Conservation (phyloP, 2,113 vertebrate genomes). For the Chloroceryle aenea region DNA sequence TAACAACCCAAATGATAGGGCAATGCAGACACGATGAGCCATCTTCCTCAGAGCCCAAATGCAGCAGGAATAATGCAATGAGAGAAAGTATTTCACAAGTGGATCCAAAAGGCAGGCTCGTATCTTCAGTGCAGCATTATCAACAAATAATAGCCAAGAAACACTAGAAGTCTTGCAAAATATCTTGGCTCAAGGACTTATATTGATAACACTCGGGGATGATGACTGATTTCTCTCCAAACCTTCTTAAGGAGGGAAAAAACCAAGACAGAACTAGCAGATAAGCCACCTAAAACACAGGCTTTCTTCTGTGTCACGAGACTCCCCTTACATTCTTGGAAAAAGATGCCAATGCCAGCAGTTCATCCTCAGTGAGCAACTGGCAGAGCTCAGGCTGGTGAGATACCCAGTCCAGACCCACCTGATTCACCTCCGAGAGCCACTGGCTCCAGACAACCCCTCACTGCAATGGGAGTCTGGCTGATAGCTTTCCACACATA, state of each 20-base stretch:
- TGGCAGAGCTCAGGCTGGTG: background rate
- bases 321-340: accelerated
- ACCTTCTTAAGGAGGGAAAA: background rate
- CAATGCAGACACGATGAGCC: background rate
- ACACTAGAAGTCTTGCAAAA: background rate
- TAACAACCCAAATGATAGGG: background rate
- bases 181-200: background rate
- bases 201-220: background rate
- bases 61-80: background rate
- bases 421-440: background rate
- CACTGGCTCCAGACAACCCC: background rate
- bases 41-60: background rate
- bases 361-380: background rate
- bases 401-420: background rate
- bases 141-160: background rate
- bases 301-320: background rate
- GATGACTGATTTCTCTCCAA: background rate
- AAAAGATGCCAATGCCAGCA: background rate
- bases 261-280: background rate
- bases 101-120: background rate
- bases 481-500: background rate
- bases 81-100: background rate
- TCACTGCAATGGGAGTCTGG: accelerated
- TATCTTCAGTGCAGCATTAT: background rate
- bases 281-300: background rate